Conservation (phyloP, 2,113 vertebrate genomes). For the Rhinopomastus cyanomelas region DNA sequence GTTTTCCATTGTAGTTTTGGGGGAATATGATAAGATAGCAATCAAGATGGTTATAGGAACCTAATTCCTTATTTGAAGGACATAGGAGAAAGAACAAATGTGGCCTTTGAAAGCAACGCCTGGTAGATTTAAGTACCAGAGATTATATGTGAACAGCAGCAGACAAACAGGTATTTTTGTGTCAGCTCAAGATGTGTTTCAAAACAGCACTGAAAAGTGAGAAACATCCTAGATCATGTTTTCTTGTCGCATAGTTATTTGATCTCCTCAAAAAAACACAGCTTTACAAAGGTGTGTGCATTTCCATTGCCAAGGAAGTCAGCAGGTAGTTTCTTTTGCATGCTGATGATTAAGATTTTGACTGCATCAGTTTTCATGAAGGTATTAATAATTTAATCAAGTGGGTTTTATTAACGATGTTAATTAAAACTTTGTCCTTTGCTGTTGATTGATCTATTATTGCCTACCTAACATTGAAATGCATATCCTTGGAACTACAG, state of each 20-base stretch:
- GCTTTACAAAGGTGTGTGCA: not conserved
- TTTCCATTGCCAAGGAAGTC: not conserved
- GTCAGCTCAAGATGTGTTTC: not conserved
- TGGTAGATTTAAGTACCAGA: not conserved
- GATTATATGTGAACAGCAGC: not conserved
- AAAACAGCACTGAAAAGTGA: not conserved
- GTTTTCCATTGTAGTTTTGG: not conserved
- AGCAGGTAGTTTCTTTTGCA: not conserved
- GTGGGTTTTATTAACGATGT: not conserved
- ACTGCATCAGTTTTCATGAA: not conserved
- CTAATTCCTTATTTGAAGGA: not conserved
- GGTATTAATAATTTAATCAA: not conserved
- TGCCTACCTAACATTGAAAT: not conserved
- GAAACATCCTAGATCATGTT: not conserved
- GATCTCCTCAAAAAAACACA: rapidly evolving
- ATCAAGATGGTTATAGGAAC: not conserved
- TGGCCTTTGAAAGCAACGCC: not conserved
- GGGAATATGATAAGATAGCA: not conserved
- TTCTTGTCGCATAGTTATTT: not conserved
- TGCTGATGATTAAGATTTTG: not conserved
- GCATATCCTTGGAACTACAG: not conserved
- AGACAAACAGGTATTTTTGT: not conserved
- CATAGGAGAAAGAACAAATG: not conserved
- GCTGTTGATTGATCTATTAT: not conserved
- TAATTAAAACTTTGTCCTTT: not conserved